Base-by-base conservation (phyloP, 2,888 invertebrate genomes). In the Craniophora ligustri region DNA sequence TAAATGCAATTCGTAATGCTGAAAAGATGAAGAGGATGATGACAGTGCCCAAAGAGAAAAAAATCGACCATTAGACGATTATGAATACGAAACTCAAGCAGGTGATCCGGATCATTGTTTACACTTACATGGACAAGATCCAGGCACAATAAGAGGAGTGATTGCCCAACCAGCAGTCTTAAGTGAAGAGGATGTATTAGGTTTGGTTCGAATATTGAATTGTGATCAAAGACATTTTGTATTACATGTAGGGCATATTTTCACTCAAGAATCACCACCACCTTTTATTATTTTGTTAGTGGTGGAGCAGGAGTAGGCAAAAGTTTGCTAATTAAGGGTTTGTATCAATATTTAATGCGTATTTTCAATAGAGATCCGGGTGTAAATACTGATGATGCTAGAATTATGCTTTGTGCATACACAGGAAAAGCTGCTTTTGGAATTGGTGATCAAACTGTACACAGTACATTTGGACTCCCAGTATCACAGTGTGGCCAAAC, bases 371-470 rank as follows among this genome's bases (percentile, higher is more conserved):
- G 39, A 42, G 34, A 16, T 23, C 51, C 61, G 30, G 69, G 67
- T 34, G 5, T 15, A 6, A 55, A 71, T 31, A 64, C 54, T 23
- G 57, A 72, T 57, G 54, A 61, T 39, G 45, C 57, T 10, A 59
- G 54, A 55, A 64, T 73, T 59, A 61, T 61, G 65, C 68, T 46
- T 65, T 66, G 18, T 65, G 72, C 23, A 26, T 46, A 36, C 13
- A 46, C 36, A 18, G 72, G 76, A 15, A 73, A 75, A 61, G 78
- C 76, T 30, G 75, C 76, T 36, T 46, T 46, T 46, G 46, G 57
- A 13, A 76, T 79, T 16, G 60, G 58, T 16, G 76, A 74, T 11
- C 45, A 64, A 38, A 81, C 76, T 36, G 62, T 78, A 16, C 75
- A 78, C 44, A 58, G 66, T 30, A n/a, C n/a, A n/a, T n/a, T n/a